phyloP scores from a whole-genome alignment of 2,888 invertebrate species.

The Papilio demoleus region DNA sequence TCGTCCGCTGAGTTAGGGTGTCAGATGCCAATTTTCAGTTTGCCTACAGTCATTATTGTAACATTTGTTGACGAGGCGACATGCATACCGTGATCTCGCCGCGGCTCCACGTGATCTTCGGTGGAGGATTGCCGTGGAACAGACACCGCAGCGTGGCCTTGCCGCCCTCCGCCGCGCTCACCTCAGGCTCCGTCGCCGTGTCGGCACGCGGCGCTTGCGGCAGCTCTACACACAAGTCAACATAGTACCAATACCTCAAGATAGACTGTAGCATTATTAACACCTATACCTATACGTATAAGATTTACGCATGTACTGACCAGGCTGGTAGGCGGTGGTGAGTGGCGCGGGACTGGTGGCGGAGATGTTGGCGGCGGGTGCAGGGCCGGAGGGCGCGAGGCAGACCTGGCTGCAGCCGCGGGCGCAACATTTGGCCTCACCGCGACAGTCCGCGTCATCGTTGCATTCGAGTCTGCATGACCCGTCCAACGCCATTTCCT shows the following conservation, averaged over 20 bases:
- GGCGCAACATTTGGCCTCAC: slow-evolving; percentile 91
- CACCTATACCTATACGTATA: too few species aligned
- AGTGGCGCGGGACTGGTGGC: slow-evolving; percentile 43
- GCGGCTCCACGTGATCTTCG: slow-evolving; percentile 90
- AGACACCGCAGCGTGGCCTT: slow-evolving; percentile 89
- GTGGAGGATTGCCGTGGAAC: slow-evolving; percentile 90
- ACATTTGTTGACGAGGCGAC: not conserved
- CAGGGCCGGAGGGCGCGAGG: slow-evolving; percentile 57
- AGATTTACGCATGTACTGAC: too few species aligned
- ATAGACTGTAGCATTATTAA: too few species aligned
- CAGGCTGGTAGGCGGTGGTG: slow-evolving; percentile 56
- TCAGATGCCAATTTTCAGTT: too few species aligned
- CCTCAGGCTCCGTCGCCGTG: slow-evolving; percentile 82
- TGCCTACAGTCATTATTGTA: not conserved
- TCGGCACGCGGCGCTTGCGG: slow-evolving; percentile 66
- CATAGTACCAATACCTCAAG: too few species aligned
- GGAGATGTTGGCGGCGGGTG: slow-evolving; percentile 35
- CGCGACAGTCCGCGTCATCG: slow-evolving; percentile 92
- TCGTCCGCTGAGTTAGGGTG: not conserved
- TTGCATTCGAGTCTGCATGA: slow-evolving; percentile 88
- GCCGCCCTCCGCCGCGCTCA: slow-evolving; percentile 88
- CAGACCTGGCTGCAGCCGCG: slow-evolving; percentile 91
- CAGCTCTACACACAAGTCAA: slow-evolving; percentile 51
- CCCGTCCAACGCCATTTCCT: slow-evolving; percentile 65
- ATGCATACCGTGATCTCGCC: slow-evolving; percentile 86